Conservation (phyloP, 2,113 vertebrate genomes). For the Colossoma macropomum region DNA sequence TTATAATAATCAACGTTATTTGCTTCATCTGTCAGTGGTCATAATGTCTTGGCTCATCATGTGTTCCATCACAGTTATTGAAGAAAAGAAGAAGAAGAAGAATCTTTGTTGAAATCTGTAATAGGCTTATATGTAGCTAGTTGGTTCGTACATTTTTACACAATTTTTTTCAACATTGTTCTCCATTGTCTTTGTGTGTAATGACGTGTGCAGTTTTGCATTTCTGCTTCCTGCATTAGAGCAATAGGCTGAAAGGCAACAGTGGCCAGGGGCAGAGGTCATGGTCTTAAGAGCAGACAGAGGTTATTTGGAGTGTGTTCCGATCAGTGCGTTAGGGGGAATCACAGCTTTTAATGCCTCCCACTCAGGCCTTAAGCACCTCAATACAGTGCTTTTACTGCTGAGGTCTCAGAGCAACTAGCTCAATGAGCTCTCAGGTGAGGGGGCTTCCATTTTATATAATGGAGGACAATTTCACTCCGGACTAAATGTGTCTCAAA, state of each 20-base stretch:
- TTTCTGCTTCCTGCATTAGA: not conserved
- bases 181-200: not conserved
- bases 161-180: not conserved
- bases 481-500: constrained; percentile 7
- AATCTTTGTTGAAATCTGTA: no score
- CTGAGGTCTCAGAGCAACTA: not conserved
- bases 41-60: no score
- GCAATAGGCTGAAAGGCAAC: not conserved
- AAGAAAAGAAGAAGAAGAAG: no score
- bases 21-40: no score
- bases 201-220: not conserved
- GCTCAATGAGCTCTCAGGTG: not conserved
- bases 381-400: not conserved
- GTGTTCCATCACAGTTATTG: no score
- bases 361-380: constrained; percentile 1
- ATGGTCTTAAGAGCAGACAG: not conserved
- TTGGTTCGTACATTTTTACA: not conserved
- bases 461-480: constrained; percentile 16
- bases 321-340: not conserved
- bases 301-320: constrained; percentile 13
- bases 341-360: not conserved
- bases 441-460: constrained; percentile 15
- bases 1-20: no score
- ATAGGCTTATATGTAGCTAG: not conserved
- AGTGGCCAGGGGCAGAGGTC: not conserved